Evolutionary conservation across 23 tunicate species (phyloP).

Genomic region (Ciona savignyi): DNA sequence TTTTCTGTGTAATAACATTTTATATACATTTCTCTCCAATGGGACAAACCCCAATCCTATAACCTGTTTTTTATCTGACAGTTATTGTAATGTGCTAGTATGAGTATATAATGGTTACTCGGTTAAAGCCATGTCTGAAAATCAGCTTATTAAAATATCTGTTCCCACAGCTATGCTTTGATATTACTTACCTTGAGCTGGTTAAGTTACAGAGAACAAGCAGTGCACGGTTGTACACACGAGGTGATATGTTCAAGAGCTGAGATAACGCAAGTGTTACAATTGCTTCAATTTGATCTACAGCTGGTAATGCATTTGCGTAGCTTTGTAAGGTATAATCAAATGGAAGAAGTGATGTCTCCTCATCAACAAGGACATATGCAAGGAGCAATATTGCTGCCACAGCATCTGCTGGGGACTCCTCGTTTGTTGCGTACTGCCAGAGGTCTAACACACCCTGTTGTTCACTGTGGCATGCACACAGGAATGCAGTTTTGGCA

Average conservation of each 20-base stretch:
- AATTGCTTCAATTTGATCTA: slow-evolving; percentile 20
- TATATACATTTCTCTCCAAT: too few relatives aligned
- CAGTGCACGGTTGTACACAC: slow-evolving; percentile 19
- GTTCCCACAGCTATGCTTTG: too few relatives aligned
- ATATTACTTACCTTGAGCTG: slow-evolving; percentile 1
- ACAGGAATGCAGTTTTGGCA: slow-evolving; percentile 39
- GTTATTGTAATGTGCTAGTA: too few relatives aligned
- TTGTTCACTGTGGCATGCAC: slow-evolving; percentile 12
- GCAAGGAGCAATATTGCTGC: slow-evolving; percentile 46
- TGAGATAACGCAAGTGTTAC: slow-evolving; percentile 16
- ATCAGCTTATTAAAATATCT: too few relatives aligned
- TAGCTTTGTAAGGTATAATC: neutral
- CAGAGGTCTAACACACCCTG: slow-evolving; percentile 42
- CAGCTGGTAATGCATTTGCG: slow-evolving; percentile 25
- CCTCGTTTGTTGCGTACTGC: slow-evolving; percentile 23
- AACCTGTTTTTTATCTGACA: too few relatives aligned
- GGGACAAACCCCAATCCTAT: too few relatives aligned
- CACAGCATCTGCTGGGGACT: slow-evolving; percentile 22
- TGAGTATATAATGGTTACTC: too few relatives aligned
- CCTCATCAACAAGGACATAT: slow-evolving; percentile 35
- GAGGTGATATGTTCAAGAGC: slow-evolving; percentile 6
- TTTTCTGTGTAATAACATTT: too few relatives aligned
- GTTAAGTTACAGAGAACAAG: slow-evolving; percentile 8
- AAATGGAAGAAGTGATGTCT: slow-evolving; percentile 16
- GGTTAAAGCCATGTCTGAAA: too few relatives aligned